Evolutionary conservation across 2,113 vertebrate genomes (phyloP).

Genomic region (Pitta sordida): DNA sequence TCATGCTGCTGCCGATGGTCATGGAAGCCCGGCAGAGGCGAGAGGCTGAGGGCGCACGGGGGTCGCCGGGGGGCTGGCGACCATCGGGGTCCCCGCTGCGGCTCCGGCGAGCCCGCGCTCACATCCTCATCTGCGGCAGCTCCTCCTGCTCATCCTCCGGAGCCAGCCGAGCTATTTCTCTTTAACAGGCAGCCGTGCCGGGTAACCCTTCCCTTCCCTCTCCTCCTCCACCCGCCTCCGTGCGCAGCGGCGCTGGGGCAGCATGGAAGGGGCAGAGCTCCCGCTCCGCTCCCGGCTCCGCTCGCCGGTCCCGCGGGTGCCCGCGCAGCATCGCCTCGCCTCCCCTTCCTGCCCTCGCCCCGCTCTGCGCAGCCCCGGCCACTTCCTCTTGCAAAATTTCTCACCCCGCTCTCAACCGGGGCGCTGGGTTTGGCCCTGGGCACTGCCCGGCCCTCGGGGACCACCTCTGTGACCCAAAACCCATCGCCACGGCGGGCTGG

Average conservation of each 20-base stretch:
- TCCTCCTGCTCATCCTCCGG: not conserved
- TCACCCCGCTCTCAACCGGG: not conserved
- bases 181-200: not conserved
- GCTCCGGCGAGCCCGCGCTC: not conserved
- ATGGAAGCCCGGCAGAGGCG: slow-evolving; percentile 21
- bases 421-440: not conserved
- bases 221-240: not conserved
- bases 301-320: slow-evolving; percentile 69
- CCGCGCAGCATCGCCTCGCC: slow-evolving; percentile 37
- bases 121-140: slow-evolving; percentile 31
- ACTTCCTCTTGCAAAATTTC: slow-evolving; percentile 83
- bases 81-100: not conserved
- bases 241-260: not conserved
- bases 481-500: fast-evolving
- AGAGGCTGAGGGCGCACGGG: not conserved
- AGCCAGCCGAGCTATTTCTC: not conserved
- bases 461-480: not conserved
- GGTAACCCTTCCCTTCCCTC: slow-evolving; percentile 32
- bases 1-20: slow-evolving; percentile 87
- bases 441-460: not conserved
- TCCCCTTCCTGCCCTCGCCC: slow-evolving; percentile 75
- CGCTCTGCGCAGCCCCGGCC: slow-evolving; percentile 60
- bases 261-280: slow-evolving; percentile 10
- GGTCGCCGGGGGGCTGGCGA: not conserved
- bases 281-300: not conserved